phyloP scores from a whole-genome alignment of 2,113 vertebrate species.

The Perca schrenkii region DNA sequence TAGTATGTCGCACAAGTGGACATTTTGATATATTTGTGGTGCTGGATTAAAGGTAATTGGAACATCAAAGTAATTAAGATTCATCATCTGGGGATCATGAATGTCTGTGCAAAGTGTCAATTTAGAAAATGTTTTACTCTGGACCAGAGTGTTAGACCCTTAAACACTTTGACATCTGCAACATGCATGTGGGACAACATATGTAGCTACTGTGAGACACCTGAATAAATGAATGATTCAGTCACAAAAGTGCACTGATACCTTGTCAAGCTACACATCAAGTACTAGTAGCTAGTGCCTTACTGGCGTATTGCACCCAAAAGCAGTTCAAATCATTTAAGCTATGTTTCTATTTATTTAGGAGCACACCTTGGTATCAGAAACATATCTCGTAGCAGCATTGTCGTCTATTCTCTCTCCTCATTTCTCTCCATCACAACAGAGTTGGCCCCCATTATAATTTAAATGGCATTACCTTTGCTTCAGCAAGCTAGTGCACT shows the following conservation, averaged over 20 bases:
- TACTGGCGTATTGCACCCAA: not conserved
- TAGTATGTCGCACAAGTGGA: not conserved
- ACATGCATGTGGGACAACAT: not conserved
- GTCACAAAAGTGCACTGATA: not conserved
- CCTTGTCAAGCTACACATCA: not conserved
- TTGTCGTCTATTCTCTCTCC: not conserved
- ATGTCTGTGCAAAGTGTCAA: too few relatives aligned
- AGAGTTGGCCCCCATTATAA: constrained; percentile 34
- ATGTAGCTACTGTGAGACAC: not conserved
- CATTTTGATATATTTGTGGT: not conserved
- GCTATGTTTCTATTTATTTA: not conserved
- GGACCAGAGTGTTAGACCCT: not conserved
- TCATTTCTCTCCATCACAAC: constrained; percentile 28
- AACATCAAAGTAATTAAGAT: not conserved
- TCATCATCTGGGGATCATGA: not conserved
- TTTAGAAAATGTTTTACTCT: not conserved
- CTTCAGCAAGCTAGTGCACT: constrained; percentile 45
- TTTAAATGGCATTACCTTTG: constrained; percentile 40
- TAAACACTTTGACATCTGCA: not conserved
- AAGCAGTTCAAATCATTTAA: not conserved
- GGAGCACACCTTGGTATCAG: not conserved
- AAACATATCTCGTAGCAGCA: not conserved
- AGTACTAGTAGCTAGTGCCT: too few relatives aligned
- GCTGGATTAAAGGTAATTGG: not conserved
- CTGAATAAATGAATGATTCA: not conserved